Evolutionary conservation across 2,113 vertebrate genomes (phyloP).

Genomic region (Pica pica): DNA sequence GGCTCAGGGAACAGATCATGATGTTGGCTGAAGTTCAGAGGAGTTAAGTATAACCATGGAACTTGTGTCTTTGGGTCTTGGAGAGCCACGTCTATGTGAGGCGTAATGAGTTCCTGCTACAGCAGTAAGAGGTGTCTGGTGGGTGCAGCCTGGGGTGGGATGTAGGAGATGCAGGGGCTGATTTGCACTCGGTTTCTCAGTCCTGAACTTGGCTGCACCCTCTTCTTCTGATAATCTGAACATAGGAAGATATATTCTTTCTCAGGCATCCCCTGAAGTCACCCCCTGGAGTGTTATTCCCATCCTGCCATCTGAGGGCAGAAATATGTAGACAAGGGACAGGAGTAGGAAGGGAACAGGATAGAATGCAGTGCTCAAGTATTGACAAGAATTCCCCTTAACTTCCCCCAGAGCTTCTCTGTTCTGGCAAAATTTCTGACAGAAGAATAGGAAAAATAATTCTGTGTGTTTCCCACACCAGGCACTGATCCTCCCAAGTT

Average conservation of each 20-base stretch:
- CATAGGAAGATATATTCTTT: neutral
- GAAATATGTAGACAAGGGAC: neutral
- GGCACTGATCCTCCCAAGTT: neutral
- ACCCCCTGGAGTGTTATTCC: neutral
- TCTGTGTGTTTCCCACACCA: neutral
- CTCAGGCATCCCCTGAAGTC: neutral
- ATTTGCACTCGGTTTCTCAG: fast-evolving
- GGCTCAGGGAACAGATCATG: neutral
- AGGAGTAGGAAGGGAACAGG: neutral
- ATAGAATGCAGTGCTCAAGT: neutral
- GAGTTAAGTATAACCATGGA: neutral
- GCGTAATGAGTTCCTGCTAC: neutral
- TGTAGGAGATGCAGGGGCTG: neutral
- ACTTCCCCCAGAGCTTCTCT: neutral
- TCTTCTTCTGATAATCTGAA: neutral
- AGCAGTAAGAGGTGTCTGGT: neutral
- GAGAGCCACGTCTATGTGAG: neutral
- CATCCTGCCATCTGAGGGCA: neutral
- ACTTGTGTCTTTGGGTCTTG: neutral
- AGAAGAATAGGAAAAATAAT: neutral
- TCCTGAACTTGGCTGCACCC: neutral
- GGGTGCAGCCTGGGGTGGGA: neutral
- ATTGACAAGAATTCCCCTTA: neutral
- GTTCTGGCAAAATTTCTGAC: neutral
- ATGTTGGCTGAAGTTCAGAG: neutral